Evolutionary conservation across 1,140 invertebrate genomes (phyloP), one percentile per base, ranked within the genome.

Genomic region (Calephelis virginiensis): DNA sequence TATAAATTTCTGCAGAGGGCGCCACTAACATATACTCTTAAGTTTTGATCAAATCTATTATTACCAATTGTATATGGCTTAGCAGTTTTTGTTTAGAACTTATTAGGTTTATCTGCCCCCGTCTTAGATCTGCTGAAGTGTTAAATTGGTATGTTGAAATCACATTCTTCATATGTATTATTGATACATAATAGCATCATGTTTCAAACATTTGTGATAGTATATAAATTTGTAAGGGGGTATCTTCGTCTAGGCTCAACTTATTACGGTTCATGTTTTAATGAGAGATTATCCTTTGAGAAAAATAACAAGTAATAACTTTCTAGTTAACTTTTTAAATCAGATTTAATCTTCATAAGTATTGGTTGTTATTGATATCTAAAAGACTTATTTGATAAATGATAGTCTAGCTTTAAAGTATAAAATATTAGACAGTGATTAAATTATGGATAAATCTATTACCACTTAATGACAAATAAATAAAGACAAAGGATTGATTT

Each of bases 101-200:
- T 53, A 53, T 13, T 8, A 28, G 17, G 14, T 28, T 14, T 9
- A 14, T 17, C 14, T 53, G 50, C 13, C 50, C 50, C 14, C 4
- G 14, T 43, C 40, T 53, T 53, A 53, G 50, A 53, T 53, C 14
- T 53, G n/a, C 50, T 10, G 50, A 53, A 53, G 50, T 9, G 50
- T 53, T 28, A 11, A 17, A 53, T 53, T 53, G 50, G 50, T 17
- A 53, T 14, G 9, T 53, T 53, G 50, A 53, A 53, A 53, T 53
- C 50, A 53, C 50, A 53, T 28, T 53, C 50, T 53, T 28, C n/a
- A n/a, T n/a, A 53, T 53, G 40, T 43, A 53, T 49, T 49, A 49
- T 10, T 17, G 14, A 17, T 53, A 17, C 17, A 28, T 53, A 28
- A 53, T 9, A 53, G 14, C 49, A 53, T 17, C 49, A 53, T 53